phyloP scores from a whole-genome alignment of 2,113 vertebrate genomes.

The Turnix velox region DNA sequence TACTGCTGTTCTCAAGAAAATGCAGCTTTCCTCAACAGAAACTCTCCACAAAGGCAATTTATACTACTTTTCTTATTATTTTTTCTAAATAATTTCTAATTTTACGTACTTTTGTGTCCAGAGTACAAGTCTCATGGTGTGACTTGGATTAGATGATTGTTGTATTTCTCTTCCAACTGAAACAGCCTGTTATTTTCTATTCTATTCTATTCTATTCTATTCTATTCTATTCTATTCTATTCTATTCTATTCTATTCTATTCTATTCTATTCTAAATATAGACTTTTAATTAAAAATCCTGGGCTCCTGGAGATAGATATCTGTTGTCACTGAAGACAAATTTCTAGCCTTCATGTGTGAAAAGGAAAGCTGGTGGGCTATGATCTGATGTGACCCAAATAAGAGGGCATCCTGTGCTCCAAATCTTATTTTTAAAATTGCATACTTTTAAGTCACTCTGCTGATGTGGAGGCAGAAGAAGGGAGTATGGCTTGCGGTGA shows the following conservation, averaged over 20 bases:
- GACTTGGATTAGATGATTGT: background rate
- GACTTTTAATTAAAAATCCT: background rate
- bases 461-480: background rate
- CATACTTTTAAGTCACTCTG: background rate
- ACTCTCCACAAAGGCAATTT: background rate
- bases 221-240: background rate
- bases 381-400: background rate
- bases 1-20: background rate
- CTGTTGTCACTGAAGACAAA: background rate
- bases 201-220: background rate
- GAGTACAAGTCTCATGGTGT: background rate
- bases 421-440: background rate
- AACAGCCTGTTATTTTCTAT: background rate
- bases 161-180: background rate
- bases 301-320: background rate
- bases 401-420: background rate
- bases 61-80: background rate
- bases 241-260: background rate
- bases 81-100: background rate
- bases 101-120: background rate
- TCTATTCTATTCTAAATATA: background rate
- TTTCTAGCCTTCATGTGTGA: background rate
- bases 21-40: background rate
- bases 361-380: background rate
- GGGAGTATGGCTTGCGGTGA: background rate